A percentile compares a stretch with the other conserved stretches of the same genome.
phyloP scores from a whole-genome alignment of 1,140 invertebrate genomes.

The Belonocnema kinseyi region DNA sequence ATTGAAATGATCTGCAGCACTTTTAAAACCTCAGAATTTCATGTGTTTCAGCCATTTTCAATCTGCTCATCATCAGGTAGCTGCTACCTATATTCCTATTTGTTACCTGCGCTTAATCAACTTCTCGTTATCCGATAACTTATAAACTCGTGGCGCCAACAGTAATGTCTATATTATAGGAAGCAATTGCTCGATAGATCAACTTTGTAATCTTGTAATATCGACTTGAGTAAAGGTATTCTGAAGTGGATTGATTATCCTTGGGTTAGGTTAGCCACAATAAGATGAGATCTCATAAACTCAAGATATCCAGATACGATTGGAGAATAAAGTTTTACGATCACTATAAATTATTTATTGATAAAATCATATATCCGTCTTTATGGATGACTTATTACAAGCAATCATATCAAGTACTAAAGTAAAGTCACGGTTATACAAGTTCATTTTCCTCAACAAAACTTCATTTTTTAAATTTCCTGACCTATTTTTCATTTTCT shows the following conservation, averaged over 20 bases:
- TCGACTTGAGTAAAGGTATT: slow-evolving; percentile 10
- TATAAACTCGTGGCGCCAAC: no score
- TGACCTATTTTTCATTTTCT: no score
- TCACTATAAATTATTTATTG: slow-evolving; percentile 2
- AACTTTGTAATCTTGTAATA: slow-evolving; percentile 8
- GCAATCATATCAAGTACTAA: background rate
- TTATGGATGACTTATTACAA: background rate
- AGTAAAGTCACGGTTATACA: background rate
- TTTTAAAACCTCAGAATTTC: no score
- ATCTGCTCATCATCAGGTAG: no score
- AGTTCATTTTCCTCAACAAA: no score
- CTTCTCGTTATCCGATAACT: no score
- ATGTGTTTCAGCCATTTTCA: no score
- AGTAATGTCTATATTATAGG: background rate
- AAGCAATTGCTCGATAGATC: background rate
- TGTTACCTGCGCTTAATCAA: no score
- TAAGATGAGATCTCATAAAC: slow-evolving; percentile 19
- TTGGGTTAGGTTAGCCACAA: background rate
- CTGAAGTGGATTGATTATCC: background rate
- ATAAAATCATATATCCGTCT: background rate
- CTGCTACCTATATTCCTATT: no score
- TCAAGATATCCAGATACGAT: slow-evolving; percentile 2
- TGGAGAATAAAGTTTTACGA: slow-evolving; percentile 20
- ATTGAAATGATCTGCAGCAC: no score
- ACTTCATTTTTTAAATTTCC: no score